phyloP scores from a whole-genome alignment of 2,113 vertebrate species.

The Calidris pugnax region DNA sequence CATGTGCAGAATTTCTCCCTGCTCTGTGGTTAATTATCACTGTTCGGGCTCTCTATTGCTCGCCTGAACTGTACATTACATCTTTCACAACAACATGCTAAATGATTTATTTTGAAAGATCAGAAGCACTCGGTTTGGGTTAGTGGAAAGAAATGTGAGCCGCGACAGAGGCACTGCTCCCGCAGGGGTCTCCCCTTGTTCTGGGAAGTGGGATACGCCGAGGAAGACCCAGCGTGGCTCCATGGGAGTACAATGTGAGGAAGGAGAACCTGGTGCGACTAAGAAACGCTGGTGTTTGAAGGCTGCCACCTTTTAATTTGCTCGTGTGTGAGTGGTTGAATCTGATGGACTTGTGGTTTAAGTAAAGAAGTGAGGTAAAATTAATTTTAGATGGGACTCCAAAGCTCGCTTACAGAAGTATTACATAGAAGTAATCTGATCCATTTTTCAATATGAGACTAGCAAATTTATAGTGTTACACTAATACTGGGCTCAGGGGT shows the following conservation, averaged over 20 bases:
- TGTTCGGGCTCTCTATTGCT: not conserved
- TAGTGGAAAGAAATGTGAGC: conserved; percentile 30
- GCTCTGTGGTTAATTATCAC: not conserved
- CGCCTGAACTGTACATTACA: not conserved
- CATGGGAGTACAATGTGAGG: conserved; percentile 15
- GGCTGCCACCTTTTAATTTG: not conserved
- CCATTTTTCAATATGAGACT: not conserved
- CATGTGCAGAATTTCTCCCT: not conserved
- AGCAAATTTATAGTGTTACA: not conserved
- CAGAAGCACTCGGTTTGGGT: not conserved
- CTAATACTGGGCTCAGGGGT: rapidly evolving
- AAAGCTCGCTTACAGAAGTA: not conserved
- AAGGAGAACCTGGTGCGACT: conserved; percentile 13
- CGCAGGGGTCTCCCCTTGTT: not conserved
- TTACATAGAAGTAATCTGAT: not conserved
- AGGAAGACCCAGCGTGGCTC: not conserved
- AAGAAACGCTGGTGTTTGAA: rapidly evolving
- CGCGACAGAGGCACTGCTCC: not conserved
- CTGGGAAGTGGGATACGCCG: rapidly evolving
- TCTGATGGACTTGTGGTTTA: not conserved
- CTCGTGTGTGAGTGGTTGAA: not conserved
- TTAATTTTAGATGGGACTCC: not conserved
- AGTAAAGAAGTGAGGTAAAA: not conserved
- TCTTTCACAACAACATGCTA: not conserved
- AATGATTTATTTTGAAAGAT: conserved; percentile 24